Evolutionary conservation across 2,888 invertebrate species (phyloP).

Genomic region (Xestia rhomboidea): DNA sequence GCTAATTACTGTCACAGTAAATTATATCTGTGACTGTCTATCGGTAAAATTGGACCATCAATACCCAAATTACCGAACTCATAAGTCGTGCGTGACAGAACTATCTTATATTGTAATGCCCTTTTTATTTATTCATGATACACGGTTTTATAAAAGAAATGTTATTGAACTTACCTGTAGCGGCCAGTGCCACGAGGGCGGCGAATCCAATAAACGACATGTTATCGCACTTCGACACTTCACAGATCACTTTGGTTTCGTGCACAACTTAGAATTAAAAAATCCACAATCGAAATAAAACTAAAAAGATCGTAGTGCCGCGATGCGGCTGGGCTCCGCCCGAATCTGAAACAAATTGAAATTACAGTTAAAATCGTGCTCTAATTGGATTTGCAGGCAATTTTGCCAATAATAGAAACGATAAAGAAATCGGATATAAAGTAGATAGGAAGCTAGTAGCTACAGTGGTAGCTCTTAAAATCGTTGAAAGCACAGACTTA

Average conservation of each 20-base stretch:
- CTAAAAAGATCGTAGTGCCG: conserved; percentile 79
- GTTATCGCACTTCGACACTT: conserved; percentile 81
- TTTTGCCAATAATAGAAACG: conserved; percentile 12
- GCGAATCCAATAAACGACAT: conserved; percentile 83
- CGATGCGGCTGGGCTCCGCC: conserved; percentile 87
- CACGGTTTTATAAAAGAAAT: conserved; percentile 10
- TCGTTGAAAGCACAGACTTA: background rate
- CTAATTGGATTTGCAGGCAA: conserved; percentile 14
- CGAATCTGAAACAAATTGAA: conserved; percentile 85
- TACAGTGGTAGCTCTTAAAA: background rate
- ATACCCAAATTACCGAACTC: conserved; percentile 6
- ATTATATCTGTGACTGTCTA: background rate
- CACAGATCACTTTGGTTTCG: conserved; percentile 84
- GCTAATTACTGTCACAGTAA: conserved; percentile 4
- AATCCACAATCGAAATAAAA: conserved; percentile 69
- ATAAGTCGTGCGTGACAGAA: conserved; percentile 16
- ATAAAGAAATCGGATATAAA: conserved; percentile 6
- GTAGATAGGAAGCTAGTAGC: background rate
- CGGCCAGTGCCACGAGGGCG: conserved; percentile 86
- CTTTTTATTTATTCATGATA: conserved; percentile 19
- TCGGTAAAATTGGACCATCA: conserved; percentile 8
- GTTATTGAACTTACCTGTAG: conserved; percentile 80
- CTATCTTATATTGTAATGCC: conserved; percentile 34
- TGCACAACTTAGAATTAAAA: conserved; percentile 74
- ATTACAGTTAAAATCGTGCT: conserved; percentile 48